phyloP scores from a whole-genome alignment of 2,113 vertebrate species.

The Tragulus kanchil region DNA sequence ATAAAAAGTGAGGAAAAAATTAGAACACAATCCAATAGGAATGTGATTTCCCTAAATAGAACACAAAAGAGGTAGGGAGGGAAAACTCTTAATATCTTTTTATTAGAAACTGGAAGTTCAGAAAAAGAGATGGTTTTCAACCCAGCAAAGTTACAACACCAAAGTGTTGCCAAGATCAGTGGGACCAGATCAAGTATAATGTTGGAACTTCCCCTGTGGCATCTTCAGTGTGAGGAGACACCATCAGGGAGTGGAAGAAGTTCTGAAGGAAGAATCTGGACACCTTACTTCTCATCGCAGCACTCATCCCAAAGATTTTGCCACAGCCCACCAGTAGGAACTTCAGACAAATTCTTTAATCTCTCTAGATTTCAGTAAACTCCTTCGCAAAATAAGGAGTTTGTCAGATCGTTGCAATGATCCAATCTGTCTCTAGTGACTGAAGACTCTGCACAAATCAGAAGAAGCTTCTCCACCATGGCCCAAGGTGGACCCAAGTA shows the following conservation, averaged over 20 bases:
- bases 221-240: background rate
- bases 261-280: background rate
- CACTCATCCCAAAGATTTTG: background rate
- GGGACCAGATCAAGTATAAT: background rate
- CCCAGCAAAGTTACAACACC: background rate
- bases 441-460: background rate
- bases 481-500: background rate
- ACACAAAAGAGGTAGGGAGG: background rate
- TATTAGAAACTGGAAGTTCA: background rate
- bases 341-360: background rate
- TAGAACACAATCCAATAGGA: background rate
- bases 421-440: background rate
- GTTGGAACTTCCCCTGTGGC: background rate
- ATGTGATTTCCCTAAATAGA: slow-evolving; percentile 50
- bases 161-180: background rate
- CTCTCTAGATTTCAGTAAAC: background rate
- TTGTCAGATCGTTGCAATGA: background rate
- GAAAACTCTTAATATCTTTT: background rate
- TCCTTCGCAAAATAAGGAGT: background rate
- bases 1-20: slow-evolving; percentile 52
- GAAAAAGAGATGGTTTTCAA: background rate
- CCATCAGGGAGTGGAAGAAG: background rate
- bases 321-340: background rate
- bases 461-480: background rate
- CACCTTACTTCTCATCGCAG: background rate